Base-by-base conservation (phyloP, 1,140 invertebrate species). In the Drosophila nikananu region DNA sequence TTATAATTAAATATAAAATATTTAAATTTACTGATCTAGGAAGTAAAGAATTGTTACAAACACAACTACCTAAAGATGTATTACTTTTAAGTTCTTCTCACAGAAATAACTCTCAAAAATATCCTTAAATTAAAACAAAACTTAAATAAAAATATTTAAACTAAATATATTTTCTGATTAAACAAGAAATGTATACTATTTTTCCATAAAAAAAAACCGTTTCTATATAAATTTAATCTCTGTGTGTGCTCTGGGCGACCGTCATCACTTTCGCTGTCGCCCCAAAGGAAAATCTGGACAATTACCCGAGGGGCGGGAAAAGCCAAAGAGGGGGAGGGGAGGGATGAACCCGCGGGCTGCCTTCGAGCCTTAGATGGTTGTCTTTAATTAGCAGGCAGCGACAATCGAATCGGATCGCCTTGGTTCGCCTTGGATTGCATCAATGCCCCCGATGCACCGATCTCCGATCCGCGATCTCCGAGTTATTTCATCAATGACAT, bases 401-500 rank as follows among this genome's bases (percentile, higher is more conserved):
- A 52, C 75, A 71, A 51, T 41, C 60, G 61, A 61, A 61, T 51
- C 44, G 51, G 44, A 63, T 66, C 57, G 63, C 46, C 44, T 30
- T 37, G 35, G 37, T 21, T 44, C 39, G 63, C 12, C 17, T 30
- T 46, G 58, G 27, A 67, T 65, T 30, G 48, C 35, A 44, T 54
- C 39, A 39, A 23, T 17, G 32, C 32, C 51, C 51, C 49, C 49
- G 49, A 52, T 52, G 48, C 59, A 32, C 25, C 49, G 59, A 51
- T n/a, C 49, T 3, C 17, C 49, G 27, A 52, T 23, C 52, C 5
- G 1, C 19, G 30, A 32, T 37, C 19, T 23, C 5, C 70, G 67
- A 72, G 86, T 65, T 90, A 90, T 90, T 90, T 86, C 82, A 90
- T 90, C 86, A 90, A 90, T 91, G 86, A 90, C 86, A 90, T 90